Base-by-base conservation (phyloP, 2,888 invertebrate genomes). In the Mylabris sibirica region DNA sequence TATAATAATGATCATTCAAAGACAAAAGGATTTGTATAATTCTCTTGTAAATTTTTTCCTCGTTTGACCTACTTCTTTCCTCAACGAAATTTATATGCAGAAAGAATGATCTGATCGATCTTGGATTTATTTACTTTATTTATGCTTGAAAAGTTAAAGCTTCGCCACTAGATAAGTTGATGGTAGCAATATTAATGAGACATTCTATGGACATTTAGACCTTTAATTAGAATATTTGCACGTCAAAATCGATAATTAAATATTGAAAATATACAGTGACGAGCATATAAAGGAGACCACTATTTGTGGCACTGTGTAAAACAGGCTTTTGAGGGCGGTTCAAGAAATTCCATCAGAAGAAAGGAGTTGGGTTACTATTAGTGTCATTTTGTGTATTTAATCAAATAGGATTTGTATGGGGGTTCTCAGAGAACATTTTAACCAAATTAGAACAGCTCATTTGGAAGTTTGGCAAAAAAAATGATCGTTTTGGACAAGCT, bases 181-280 rank as follows among this genome's bases (percentile, higher is more conserved):
- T 49, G 20, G 20, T 20, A 11, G 49, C 20, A 20, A 49, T 49
- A 49, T 49, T 49, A 49, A 49, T 49, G 49, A 49, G 49, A 49
- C 49, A 49, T 9, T 20, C 49, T 9, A 49, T 8, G 20, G n/a
- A 11, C 20, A 20, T 20, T 20, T 49, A 20, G 9, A 49, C 20
- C 3, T 20, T 49, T 49, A 22, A 49, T 49, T 20, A 49, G 49
- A 49, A 49, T 20, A 49, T 44, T 14, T 38, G 3, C 44, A 44
- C 17, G 17, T 44, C 44, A 44, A 41, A 41, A 41, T 41, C 41
- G 41, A 41, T 41, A 17, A 44, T 44, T 44, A 44, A 44, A 44
- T 44, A 44, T 44, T 44, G 17, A 44, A 44, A 17, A 17, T n/a
- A n/a, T 2, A 5, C 4, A 1, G 44, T 44, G 17, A 1, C 6